Evolutionary conservation across 1,140 invertebrate species (phyloP).

Genomic region (Penaeus vannamei): DNA sequence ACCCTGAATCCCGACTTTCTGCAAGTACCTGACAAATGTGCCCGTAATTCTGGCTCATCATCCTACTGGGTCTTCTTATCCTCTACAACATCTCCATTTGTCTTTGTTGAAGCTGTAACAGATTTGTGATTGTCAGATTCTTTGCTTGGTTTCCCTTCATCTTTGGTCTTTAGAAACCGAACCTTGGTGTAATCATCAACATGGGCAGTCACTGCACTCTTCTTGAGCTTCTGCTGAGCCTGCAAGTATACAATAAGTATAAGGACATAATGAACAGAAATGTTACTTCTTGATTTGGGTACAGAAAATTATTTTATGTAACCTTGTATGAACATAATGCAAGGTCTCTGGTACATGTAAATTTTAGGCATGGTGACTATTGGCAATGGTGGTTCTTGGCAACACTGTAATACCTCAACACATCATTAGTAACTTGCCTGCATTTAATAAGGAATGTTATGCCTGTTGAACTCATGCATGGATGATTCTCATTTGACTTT

Average conservation of each 20-base stretch:
- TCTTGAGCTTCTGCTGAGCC: slow-evolving; percentile 52
- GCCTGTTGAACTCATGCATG: too few relatives aligned
- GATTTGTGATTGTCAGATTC: background rate
- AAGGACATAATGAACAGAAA: too few relatives aligned
- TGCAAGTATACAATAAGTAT: background rate
- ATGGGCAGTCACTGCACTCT: slow-evolving; percentile 37
- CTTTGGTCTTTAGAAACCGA: slow-evolving; percentile 46
- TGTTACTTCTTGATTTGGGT: too few relatives aligned
- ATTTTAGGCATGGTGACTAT: too few relatives aligned
- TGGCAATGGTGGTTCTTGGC: too few relatives aligned
- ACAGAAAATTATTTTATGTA: background rate
- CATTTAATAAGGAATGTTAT: too few relatives aligned
- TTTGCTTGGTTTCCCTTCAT: background rate
- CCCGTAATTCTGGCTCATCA: background rate
- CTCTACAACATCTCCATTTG: slow-evolving; percentile 14
- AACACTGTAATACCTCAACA: too few relatives aligned
- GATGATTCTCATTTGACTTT: too few relatives aligned
- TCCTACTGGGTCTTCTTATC: background rate
- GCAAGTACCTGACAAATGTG: background rate
- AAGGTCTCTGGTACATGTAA: too few relatives aligned
- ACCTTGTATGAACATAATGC: too few relatives aligned
- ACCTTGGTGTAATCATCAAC: slow-evolving; percentile 57
- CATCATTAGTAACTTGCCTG: too few relatives aligned
- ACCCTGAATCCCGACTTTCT: background rate
- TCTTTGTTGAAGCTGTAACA: background rate